A percentile compares a stretch with the other conserved stretches of the same genome.
phyloP scores from a whole-genome alignment of 2,888 invertebrate genomes.

The Leucoptera coffeella region DNA sequence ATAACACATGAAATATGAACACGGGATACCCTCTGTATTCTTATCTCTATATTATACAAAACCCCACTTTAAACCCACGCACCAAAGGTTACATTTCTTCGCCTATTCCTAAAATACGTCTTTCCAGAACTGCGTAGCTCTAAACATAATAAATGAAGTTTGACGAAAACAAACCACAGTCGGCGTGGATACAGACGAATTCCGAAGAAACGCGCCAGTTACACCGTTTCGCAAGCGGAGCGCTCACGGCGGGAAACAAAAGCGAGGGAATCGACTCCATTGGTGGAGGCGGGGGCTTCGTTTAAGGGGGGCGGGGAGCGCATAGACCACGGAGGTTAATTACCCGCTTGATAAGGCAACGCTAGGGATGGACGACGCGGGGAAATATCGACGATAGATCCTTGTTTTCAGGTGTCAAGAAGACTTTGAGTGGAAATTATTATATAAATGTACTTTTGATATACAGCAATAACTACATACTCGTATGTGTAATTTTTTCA shows the following conservation, averaged over 20 bases:
- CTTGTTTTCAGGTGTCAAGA: too few relatives aligned
- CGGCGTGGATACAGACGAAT: slow-evolving; percentile 38
- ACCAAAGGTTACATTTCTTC: too few relatives aligned
- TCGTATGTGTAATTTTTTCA: too few relatives aligned
- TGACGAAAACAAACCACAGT: slow-evolving; percentile 44
- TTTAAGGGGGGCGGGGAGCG: slow-evolving; percentile 47
- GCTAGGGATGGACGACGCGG: slow-evolving; percentile 14
- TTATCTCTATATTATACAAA: slow-evolving; percentile 10
- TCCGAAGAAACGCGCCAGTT: slow-evolving; percentile 33
- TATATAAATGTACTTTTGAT: too few relatives aligned
- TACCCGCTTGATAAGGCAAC: slow-evolving; percentile 52
- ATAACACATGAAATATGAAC: slow-evolving; percentile 54
- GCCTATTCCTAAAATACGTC: slow-evolving; percentile 12
- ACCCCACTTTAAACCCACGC: slow-evolving; percentile 9
- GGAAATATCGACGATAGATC: too few relatives aligned
- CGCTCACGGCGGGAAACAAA: slow-evolving; percentile 39
- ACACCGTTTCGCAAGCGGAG: slow-evolving; percentile 46
- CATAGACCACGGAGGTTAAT: slow-evolving; percentile 48
- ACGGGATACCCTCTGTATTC: slow-evolving; percentile 20
- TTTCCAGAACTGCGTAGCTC: slow-evolving; percentile 10
- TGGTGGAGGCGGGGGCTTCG: slow-evolving; percentile 49
- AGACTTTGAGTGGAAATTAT: too few relatives aligned
- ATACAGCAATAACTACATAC: too few relatives aligned
- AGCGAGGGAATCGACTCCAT: slow-evolving; percentile 46
- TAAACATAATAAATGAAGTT: slow-evolving; percentile 33